These are phyloP conservation scores for Meandrusa payeni DNA, from an alignment of 2,888 invertebrate genomes.

Conservation along the genomic window DNA sequence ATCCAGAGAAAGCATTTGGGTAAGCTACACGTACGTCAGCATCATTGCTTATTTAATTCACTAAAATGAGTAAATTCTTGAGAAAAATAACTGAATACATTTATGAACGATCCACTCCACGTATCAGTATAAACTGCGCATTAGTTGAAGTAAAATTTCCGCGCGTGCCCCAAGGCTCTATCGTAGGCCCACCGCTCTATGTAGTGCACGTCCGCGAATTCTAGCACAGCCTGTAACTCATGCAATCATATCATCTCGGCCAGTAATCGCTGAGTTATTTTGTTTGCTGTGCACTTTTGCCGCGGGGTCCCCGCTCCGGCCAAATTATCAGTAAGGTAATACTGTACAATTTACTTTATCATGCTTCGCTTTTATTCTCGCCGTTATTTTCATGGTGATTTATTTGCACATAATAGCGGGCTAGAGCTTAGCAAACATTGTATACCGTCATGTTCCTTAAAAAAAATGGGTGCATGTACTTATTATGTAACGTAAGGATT, in stretches of 20 bases:
- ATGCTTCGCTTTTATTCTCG: slow-evolving; percentile 25
- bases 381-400: slow-evolving; percentile 19
- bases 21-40: too few relatives aligned
- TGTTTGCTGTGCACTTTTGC: slow-evolving; percentile 57
- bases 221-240: slow-evolving; percentile 33
- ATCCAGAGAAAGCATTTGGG: too few relatives aligned
- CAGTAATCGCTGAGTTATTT: slow-evolving; percentile 62
- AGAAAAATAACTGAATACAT: neutral
- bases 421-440: slow-evolving; percentile 11
- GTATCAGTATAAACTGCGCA: slow-evolving; percentile 33
- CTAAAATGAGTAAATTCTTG: too few relatives aligned
- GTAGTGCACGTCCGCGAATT: slow-evolving; percentile 32
- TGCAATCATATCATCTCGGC: slow-evolving; percentile 53
- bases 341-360: slow-evolving; percentile 34
- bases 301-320: slow-evolving; percentile 41
- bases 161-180: slow-evolving; percentile 51
- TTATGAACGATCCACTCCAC: neutral
- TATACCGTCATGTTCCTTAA: too few relatives aligned
- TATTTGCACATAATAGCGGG: slow-evolving; percentile 23
- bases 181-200: slow-evolving; percentile 47
- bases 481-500: too few relatives aligned
- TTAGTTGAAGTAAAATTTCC: slow-evolving; percentile 40
- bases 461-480: too few relatives aligned
- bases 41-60: too few relatives aligned
- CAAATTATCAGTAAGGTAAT: slow-evolving; percentile 55